A percentile compares a stretch with the other conserved stretches of the same genome.
Conservation (phyloP, 2,113 vertebrate species). For the Atractosteus spatula region DNA sequence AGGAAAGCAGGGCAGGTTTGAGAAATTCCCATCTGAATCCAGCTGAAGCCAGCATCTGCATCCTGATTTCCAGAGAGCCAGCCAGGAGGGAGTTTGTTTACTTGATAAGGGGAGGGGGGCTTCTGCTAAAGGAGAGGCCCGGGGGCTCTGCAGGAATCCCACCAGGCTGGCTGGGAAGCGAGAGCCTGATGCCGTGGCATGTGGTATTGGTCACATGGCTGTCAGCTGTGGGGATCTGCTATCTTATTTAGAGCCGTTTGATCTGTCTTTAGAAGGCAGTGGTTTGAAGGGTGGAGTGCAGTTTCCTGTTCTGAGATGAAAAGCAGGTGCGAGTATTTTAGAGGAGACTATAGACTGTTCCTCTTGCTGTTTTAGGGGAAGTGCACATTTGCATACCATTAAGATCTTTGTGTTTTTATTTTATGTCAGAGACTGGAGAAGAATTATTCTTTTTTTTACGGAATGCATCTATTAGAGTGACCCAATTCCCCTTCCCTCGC, state of each 20-base stretch:
- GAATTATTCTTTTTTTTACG: too few relatives aligned
- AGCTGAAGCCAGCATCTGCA: too few relatives aligned
- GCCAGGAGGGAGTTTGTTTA: not conserved
- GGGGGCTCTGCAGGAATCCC: not conserved
- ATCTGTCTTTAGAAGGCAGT: not conserved
- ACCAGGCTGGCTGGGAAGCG: not conserved
- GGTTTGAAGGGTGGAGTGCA: slow-evolving; percentile 6
- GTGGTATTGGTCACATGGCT: not conserved
- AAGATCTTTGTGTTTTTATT: too few relatives aligned
- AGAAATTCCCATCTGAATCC: too few relatives aligned
- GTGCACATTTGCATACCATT: too few relatives aligned
- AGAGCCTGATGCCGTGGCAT: not conserved
- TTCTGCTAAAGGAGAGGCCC: not conserved
- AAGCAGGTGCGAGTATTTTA: not conserved
- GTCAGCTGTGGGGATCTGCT: not conserved
- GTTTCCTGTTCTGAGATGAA: slow-evolving; percentile 3
- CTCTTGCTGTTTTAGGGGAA: not conserved
- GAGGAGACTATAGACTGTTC: not conserved
- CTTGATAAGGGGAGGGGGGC: not conserved
- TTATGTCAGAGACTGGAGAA: too few relatives aligned
- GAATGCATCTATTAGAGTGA: too few relatives aligned
- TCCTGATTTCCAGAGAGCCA: too few relatives aligned
- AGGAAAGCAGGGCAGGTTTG: too few relatives aligned
- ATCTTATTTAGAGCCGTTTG: not conserved
- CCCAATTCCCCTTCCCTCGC: too few relatives aligned